Base-by-base conservation (phyloP, 2,113 vertebrate species). In the Sylvia atricapilla region DNA sequence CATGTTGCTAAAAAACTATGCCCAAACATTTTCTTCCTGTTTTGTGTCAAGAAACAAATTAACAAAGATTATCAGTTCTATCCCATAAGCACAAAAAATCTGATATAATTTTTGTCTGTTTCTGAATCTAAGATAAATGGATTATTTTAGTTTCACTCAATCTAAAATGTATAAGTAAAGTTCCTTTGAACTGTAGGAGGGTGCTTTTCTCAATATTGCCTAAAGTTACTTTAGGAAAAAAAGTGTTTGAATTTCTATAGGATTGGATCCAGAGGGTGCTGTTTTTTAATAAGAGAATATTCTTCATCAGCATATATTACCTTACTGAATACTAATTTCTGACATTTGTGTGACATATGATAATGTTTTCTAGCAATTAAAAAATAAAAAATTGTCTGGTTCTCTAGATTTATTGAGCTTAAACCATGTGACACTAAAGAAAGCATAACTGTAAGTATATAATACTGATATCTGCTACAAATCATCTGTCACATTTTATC, bases 301-400 rank as follows among this genome's bases (percentile, higher is more conserved):
- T 81, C 31, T 90, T 90, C 35, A 80, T 10, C 49, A 84, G 46
- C 49, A 74, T 47, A 30, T 24, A 59, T 93, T 82, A 90, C 69
- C 53, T 94, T 75, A 68, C 23, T 56, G 33, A 89, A 63, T 84
- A 16, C 7, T 92, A 88, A 69, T 81, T 92, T 90, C 60, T 81
- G 75, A 59, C 2, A 79, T 50, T 85, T 84, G 2, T 35, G 81
- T 28, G 56, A 85, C 20, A 58, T 93, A 77, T 63, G 14, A 46
- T 67, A 50, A 73, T 19, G 7, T 80, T 91, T 95, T 75, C 47
- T 15, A 74, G 11, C 8, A 84, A 84, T 44, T 22, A 33, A 60
- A 50, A 62, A 44, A 37, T 6, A 47, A 75, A 75, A 9, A 53
- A 33, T 23, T 25, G 3, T 47, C 21, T 58, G 76, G 5, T 83